Conservation (phyloP, 2,113 vertebrate genomes). For the Chaetops frenatus region DNA sequence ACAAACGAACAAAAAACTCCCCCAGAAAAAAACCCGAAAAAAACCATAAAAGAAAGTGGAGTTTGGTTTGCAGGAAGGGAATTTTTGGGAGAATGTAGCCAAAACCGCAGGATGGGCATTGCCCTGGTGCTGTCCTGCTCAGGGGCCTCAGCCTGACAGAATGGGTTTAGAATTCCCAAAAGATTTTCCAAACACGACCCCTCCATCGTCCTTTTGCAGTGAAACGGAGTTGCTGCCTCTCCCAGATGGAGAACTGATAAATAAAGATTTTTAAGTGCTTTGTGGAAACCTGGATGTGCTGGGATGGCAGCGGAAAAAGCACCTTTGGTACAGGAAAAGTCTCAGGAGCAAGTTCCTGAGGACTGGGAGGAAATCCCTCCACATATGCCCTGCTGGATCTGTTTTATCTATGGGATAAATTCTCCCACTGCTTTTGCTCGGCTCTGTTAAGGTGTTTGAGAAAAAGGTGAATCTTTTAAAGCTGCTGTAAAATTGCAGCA, state of each 20-base stretch:
- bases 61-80: background rate
- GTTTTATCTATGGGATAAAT: background rate
- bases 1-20: too few relatives aligned
- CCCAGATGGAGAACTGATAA: background rate
- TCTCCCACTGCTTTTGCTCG: background rate
- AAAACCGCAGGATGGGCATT: background rate
- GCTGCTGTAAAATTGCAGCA: background rate
- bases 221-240: background rate
- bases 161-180: background rate
- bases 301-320: background rate
- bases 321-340: background rate
- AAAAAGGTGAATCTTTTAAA: background rate
- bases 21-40: background rate
- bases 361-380: too few relatives aligned
- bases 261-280: background rate
- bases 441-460: background rate
- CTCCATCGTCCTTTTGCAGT: background rate
- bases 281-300: background rate
- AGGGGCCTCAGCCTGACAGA: background rate
- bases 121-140: background rate
- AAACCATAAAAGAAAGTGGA: rapidly evolving
- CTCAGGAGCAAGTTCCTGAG: background rate
- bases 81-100: background rate
- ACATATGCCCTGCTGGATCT: too few relatives aligned
- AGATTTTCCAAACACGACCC: background rate